Evolutionary conservation across 2,888 invertebrate genomes (phyloP).

Genomic region (Lordiphosa fenestrarum): DNA sequence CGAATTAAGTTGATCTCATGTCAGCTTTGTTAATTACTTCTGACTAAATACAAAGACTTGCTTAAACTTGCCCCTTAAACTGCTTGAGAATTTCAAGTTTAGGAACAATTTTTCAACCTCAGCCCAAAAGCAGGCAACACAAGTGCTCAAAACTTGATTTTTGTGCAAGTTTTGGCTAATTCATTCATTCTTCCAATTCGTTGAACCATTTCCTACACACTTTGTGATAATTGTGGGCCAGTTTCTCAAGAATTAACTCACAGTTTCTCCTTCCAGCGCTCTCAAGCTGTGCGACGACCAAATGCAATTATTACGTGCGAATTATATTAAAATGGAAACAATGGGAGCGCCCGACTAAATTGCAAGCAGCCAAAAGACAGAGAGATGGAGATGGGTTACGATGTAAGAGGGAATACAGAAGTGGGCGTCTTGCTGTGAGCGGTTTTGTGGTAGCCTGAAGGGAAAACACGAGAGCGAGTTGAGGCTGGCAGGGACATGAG

Average conservation of each 20-base stretch:
- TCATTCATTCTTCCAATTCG: no score
- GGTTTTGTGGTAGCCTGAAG: slow-evolving; percentile 36
- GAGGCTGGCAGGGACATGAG: slow-evolving; percentile 1
- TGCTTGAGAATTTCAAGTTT: no score
- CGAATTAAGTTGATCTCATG: no score
- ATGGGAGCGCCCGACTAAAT: slow-evolving; percentile 45
- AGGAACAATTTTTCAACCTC: no score
- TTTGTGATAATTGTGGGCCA: not conserved
- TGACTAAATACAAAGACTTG: no score
- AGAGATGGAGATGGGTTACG: not conserved
- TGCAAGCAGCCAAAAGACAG: slow-evolving; percentile 14
- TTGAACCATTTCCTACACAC: no score
- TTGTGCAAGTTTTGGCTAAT: no score
- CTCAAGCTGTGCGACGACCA: slow-evolving; percentile 40
- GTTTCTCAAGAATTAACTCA: not conserved
- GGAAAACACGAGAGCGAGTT: slow-evolving; percentile 29
- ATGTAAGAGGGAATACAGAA: not conserved
- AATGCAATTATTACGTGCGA: slow-evolving; percentile 78
- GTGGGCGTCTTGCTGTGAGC: slow-evolving; percentile 28
- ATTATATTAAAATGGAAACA: slow-evolving; percentile 76
- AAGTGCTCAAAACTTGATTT: no score
- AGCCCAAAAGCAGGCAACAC: no score
- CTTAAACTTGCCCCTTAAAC: no score
- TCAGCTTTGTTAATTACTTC: no score
- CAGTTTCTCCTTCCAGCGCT: slow-evolving; percentile 3